Base-by-base conservation (phyloP, 2,888 invertebrate genomes). In the Choristoneura rosaceana region DNA sequence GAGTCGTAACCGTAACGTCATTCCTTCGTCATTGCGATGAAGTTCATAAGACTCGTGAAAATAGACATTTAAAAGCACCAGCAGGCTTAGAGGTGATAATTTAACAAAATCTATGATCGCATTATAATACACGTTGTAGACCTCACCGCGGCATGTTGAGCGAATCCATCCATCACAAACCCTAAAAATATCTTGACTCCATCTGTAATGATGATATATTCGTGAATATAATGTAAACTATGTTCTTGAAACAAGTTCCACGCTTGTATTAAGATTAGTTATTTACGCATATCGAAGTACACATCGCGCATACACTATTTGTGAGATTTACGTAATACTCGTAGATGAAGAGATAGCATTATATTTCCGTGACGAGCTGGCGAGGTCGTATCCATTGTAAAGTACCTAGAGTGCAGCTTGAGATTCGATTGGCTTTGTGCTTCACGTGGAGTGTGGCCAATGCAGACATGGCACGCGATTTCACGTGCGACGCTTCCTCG, bases 391-490 rank as follows among this genome's bases (percentile, higher is more conserved):
- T 55, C 25, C 25, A 25, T 25, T 15, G 50, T 52, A 52, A 52
- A 52, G 14, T 52, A 52, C 50, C 15, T 52, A 52, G 10, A n/a
- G 34, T 60, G 60, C 33, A 33, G 60, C 60, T 60, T 38, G 34
- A 41, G 61, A 55, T 25, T 52, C 55, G 59, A 38, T 59, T 59
- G 38, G 38, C 59, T 34, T 59, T 59, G 59, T 33, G 34, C 55
- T 55, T 14, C 14, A 25, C 45, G 62, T 17, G 50, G 7, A 64
- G 43, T 43, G 58, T 58, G 58, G 55, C 61, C 15, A 45, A 61
- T 69, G 47, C 60, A 69, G 58, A 14, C 66, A 55, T 60, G 64
- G 17, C 52, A 47, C 50, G 60, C 50, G 50, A 61, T 43, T 66
- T 61, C 41, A 71, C 60, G 62, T 34, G 15, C 63, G 34, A 55